A percentile compares a stretch with the other conserved stretches of the same genome.
Evolutionary conservation across 1,140 invertebrate species (phyloP).

Genomic region (Papilio machaon): DNA sequence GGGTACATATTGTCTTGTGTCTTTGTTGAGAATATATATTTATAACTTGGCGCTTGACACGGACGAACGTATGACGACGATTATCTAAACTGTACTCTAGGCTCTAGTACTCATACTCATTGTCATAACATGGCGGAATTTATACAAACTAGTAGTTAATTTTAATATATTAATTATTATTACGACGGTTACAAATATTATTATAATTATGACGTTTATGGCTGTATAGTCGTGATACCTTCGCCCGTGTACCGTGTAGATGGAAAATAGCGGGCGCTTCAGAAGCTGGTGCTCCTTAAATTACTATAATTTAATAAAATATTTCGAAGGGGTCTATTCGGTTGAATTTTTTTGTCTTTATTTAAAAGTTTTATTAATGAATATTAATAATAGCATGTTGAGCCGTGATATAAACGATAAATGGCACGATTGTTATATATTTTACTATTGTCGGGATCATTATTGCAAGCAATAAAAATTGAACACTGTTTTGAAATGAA

Average conservation of each 20-base stretch:
- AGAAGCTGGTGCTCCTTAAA: constrained; percentile 1
- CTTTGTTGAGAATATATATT: constrained; percentile 72
- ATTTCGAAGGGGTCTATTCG: constrained; percentile 28
- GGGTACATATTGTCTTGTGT: constrained; percentile 80
- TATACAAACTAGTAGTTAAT: neutral
- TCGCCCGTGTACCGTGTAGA: constrained; percentile 16
- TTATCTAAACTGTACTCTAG: neutral
- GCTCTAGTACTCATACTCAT: neutral
- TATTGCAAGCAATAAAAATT: constrained; percentile 4
- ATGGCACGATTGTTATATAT: neutral
- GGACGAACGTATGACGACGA: neutral
- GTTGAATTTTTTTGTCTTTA: constrained; percentile 30
- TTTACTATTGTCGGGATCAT: constrained; percentile 4
- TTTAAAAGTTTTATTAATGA: neutral
- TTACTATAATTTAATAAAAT: constrained; percentile 33
- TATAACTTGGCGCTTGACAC: constrained; percentile 43
- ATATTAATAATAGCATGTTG: constrained; percentile 3
- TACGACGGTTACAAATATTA: neutral
- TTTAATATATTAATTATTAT: neutral
- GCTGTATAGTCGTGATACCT: neutral
- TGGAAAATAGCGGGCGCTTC: neutral
- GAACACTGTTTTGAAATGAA: constrained; percentile 32
- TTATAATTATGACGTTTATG: neutral
- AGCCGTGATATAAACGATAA: neutral
- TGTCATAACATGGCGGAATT: neutral